These are phyloP conservation scores for Ptilodon capucinus DNA, from an alignment of 2,888 invertebrate genomes.

Conservation along the genomic window DNA sequence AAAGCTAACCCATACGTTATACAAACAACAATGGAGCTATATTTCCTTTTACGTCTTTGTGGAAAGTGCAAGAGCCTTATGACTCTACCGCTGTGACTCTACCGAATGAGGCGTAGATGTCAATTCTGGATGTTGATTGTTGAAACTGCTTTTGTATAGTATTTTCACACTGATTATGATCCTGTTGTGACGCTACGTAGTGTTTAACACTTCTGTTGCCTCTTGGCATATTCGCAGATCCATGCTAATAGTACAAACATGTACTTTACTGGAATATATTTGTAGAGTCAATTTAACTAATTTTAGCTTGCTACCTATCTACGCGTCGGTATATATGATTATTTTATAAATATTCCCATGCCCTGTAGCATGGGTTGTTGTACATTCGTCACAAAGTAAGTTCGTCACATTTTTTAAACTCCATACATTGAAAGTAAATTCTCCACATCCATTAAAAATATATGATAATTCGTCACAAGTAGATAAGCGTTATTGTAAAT, in stretches of 20 bases:
- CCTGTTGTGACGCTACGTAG: constrained; percentile 24
- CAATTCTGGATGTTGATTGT: background rate
- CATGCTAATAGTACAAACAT: constrained; percentile 39
- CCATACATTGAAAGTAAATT: too few species aligned
- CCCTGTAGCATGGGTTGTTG: too few species aligned
- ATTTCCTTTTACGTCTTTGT: background rate
- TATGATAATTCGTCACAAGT: too few species aligned
- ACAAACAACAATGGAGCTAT: background rate
- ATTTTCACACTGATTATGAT: constrained; percentile 11
- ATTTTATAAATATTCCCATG: background rate
- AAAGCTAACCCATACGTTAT: background rate
- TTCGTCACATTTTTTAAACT: too few species aligned
- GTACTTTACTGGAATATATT: constrained; percentile 24
- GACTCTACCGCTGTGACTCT: background rate
- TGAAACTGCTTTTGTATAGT: constrained; percentile 3
- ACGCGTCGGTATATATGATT: background rate
- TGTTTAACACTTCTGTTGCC: constrained; percentile 33
- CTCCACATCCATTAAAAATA: too few species aligned
- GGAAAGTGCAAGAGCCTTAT: background rate
- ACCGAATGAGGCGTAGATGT: background rate
- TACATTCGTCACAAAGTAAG: too few species aligned
- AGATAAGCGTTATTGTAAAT: too few species aligned
- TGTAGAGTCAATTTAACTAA: constrained; percentile 20
- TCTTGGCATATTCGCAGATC: constrained; percentile 23
- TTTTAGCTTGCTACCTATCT: constrained; percentile 2